phyloP scores from a whole-genome alignment of 2,888 invertebrate species.

The Megaustenia siamemsis region DNA sequence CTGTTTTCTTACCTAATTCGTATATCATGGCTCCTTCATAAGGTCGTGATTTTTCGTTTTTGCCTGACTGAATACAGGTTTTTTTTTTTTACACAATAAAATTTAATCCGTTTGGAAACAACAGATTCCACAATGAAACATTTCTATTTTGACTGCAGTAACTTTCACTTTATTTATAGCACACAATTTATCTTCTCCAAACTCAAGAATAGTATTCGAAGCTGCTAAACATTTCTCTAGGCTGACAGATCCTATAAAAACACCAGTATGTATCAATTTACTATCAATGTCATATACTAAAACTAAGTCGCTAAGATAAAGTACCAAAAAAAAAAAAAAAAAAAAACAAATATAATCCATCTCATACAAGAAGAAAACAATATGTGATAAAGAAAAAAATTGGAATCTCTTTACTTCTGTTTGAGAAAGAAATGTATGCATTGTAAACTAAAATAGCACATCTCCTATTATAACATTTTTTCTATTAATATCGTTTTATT shows the following conservation, averaged over 20 bases:
- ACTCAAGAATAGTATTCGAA: neutral
- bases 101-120: constrained; percentile 18
- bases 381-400: too few relatives aligned
- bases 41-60: neutral
- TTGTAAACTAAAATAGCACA: too few relatives aligned
- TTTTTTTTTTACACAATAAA: neutral
- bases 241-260: neutral
- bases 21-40: neutral
- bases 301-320: too few relatives aligned
- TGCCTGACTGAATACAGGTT: too few relatives aligned
- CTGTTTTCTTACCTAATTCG: neutral
- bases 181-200: neutral
- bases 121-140: neutral
- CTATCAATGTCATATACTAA: too few relatives aligned
- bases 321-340: too few relatives aligned
- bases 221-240: neutral
- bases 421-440: too few relatives aligned
- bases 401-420: too few relatives aligned
- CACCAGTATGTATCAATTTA: neutral
- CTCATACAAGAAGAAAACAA: too few relatives aligned
- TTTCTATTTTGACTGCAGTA: neutral
- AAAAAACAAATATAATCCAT: too few relatives aligned
- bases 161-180: neutral
- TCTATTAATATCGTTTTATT: too few relatives aligned
- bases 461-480: too few relatives aligned